Conservation (phyloP, 2,797 vertebrate species). For the Miichthys miiuy region DNA sequence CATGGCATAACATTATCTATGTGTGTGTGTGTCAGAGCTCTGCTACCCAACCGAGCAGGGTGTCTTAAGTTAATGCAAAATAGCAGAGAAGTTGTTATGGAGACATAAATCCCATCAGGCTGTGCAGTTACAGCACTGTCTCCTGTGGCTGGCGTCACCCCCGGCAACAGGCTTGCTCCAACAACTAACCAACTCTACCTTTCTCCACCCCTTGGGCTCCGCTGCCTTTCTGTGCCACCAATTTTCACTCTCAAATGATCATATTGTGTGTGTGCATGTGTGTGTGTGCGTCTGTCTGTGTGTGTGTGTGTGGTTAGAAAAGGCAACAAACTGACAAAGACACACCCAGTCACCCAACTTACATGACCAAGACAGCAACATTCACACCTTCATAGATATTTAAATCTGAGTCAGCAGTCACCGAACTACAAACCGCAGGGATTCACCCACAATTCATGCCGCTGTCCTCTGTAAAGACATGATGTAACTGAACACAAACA, state of each 20-base stretch:
- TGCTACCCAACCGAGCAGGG: slow-evolving; percentile 45
- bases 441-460: not conserved
- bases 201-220: slow-evolving; percentile 69
- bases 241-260: slow-evolving; percentile 79
- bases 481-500: slow-evolving; percentile 7
- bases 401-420: slow-evolving; percentile 49
- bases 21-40: slow-evolving; percentile 28
- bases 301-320: slow-evolving; percentile 41
- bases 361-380: slow-evolving; percentile 65
- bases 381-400: slow-evolving; percentile 68
- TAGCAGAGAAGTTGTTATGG: slow-evolving; percentile 84
- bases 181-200: slow-evolving; percentile 77
- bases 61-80: slow-evolving; percentile 75
- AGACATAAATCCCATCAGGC: slow-evolving; percentile 83
- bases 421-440: slow-evolving; percentile 27
- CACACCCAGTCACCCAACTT: slow-evolving; percentile 64
- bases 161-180: slow-evolving; percentile 79
- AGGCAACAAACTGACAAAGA: slow-evolving; percentile 56
- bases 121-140: slow-evolving; percentile 71
- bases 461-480: not conserved
- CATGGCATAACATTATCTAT: slow-evolving; percentile 42
- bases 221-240: slow-evolving; percentile 68
- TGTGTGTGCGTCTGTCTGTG: slow-evolving; percentile 41
- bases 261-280: slow-evolving; percentile 46
- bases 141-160: slow-evolving; percentile 79